Evolutionary conservation across 2,888 invertebrate species (phyloP).

Genomic region (Leptura quadrifasciata): DNA sequence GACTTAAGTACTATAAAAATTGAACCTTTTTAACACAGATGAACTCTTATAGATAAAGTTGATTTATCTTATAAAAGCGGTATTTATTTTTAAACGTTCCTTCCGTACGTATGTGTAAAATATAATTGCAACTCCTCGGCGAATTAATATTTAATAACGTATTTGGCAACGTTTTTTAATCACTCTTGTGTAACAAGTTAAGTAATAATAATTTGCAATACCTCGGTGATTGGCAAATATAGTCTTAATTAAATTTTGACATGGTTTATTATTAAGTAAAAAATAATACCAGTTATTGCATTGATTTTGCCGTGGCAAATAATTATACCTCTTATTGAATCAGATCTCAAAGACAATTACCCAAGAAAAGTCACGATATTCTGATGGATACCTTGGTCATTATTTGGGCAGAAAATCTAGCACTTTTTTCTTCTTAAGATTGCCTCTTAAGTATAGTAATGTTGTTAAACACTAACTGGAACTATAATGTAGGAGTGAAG

Average conservation of each 20-base stretch:
- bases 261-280: background rate
- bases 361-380: conserved; percentile 5
- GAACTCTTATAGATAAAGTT: no score
- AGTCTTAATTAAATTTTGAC: background rate
- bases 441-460: no score
- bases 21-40: no score
- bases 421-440: no score
- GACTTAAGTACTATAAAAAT: no score
- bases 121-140: background rate
- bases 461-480: no score
- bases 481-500: no score
- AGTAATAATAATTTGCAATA: background rate
- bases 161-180: background rate
- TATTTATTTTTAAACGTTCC: no score
- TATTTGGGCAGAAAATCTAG: no score
- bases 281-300: background rate
- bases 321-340: background rate
- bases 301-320: background rate
- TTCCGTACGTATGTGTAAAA: background rate
- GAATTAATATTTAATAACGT: background rate
- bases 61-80: no score
- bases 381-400: background rate
- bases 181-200: background rate
- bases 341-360: conserved; percentile 3
- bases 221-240: background rate